These are phyloP conservation scores for Edolisoma coerulescens DNA, from an alignment of 2,113 vertebrate genomes.

Conservation along the genomic window DNA sequence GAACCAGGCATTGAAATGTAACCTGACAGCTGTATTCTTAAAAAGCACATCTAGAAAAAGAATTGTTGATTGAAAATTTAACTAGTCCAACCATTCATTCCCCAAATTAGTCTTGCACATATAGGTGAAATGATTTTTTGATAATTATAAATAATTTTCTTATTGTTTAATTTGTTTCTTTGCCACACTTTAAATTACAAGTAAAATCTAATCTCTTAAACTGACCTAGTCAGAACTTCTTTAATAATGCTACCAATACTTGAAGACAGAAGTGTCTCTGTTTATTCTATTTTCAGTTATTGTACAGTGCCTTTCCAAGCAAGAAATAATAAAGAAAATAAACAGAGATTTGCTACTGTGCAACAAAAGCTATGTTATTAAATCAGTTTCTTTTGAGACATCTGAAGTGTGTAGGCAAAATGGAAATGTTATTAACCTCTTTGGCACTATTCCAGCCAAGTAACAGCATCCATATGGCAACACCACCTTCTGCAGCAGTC, in stretches of 20 bases:
- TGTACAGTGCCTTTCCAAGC: background rate
- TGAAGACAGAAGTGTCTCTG: background rate
- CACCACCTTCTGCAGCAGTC: background rate
- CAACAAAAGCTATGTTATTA: background rate
- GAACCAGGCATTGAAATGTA: background rate
- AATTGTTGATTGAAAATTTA: background rate
- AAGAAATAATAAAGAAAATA: background rate
- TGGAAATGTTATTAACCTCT: background rate
- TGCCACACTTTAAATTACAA: background rate
- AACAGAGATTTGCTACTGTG: background rate
- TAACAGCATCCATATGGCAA: slow-evolving; percentile 20
- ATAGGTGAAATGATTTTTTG: background rate
- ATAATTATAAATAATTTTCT: background rate
- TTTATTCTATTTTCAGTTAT: background rate
- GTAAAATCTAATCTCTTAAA: background rate
- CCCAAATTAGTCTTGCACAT: background rate
- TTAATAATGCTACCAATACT: background rate
- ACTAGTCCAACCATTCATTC: background rate
- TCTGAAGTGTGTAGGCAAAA: slow-evolving; percentile 3
- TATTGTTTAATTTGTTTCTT: background rate
- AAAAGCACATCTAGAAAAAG: background rate
- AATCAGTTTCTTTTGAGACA: background rate
- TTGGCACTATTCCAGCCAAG: background rate
- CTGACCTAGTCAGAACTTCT: background rate
- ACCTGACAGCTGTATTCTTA: background rate